These are phyloP conservation scores for Xestia rhomboidea DNA, from an alignment of 2,888 invertebrate species.

Conservation along the genomic window DNA sequence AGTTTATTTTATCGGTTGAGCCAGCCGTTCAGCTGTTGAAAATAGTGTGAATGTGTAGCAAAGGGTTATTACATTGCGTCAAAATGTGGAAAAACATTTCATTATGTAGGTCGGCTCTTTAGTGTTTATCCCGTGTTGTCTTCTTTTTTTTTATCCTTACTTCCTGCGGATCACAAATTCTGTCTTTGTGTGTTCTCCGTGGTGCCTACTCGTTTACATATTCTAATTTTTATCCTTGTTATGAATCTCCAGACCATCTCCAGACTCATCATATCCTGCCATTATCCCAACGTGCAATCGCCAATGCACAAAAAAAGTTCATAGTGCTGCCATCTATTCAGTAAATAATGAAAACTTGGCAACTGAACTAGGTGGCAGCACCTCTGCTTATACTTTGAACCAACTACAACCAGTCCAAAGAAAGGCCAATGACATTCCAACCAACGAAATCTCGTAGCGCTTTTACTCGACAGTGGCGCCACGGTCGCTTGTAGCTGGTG, in stretches of 20 bases:
- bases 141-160: neutral
- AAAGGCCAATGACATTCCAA: conserved; percentile 4
- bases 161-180: neutral
- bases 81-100: neutral
- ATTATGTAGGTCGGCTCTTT: neutral
- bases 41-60: neutral
- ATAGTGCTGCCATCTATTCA: conserved; percentile 61
- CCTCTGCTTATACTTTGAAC: neutral
- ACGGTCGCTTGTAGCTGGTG: neutral
- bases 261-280: neutral
- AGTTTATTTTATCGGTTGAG: conserved; percentile 19
- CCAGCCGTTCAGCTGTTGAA: neutral
- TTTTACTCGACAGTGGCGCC: conserved; percentile 25
- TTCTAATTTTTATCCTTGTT: neutral
- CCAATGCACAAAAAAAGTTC: neutral
- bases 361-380: conserved; percentile 48
- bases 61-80: neutral
- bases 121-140: neutral
- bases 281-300: neutral
- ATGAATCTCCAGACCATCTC: too few species aligned
- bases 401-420: neutral
- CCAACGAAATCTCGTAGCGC: conserved; percentile 1
- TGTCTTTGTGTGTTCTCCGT: neutral
- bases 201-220: neutral
- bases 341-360: neutral